Evolutionary conservation across 2,888 invertebrate genomes (phyloP).

Genomic region (Timema cristinae): DNA sequence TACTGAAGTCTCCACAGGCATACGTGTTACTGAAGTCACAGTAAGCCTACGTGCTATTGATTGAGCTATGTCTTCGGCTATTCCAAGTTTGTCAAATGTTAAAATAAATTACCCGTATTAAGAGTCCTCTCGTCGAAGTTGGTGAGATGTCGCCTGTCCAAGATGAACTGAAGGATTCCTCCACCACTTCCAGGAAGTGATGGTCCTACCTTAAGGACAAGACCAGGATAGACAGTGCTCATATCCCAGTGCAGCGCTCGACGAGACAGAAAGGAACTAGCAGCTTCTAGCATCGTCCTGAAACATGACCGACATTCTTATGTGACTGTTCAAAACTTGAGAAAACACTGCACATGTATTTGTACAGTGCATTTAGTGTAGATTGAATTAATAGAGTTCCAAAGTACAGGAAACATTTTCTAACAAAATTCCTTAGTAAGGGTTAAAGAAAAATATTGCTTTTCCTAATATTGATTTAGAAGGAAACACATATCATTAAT

Average conservation of each 20-base stretch:
- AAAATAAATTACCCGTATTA: constrained; percentile 53
- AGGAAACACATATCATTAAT: too few species aligned
- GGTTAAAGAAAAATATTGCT: too few species aligned
- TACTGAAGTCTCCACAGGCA: too few species aligned
- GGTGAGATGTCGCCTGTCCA: constrained; percentile 57
- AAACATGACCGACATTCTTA: constrained; percentile 24
- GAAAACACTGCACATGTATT: background rate
- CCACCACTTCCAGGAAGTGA: constrained; percentile 36
- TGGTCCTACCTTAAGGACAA: constrained; percentile 70
- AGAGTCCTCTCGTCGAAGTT: constrained; percentile 53
- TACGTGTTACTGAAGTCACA: too few species aligned
- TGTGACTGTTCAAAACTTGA: background rate
- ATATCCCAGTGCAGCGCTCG: constrained; percentile 73
- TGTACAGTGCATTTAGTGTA: too few species aligned
- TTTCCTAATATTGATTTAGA: too few species aligned
- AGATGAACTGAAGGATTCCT: constrained; percentile 66
- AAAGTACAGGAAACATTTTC: too few species aligned
- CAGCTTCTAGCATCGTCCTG: constrained; percentile 65
- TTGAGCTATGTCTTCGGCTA: too few species aligned
- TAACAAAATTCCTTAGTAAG: too few species aligned
- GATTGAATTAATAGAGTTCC: too few species aligned
- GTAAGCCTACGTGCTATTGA: too few species aligned
- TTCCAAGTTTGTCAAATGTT: too few species aligned
- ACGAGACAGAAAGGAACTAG: constrained; percentile 62
- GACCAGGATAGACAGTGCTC: constrained; percentile 66